phyloP scores from a whole-genome alignment of 2,797 vertebrate genomes.

The Silurus lanzhouensis region DNA sequence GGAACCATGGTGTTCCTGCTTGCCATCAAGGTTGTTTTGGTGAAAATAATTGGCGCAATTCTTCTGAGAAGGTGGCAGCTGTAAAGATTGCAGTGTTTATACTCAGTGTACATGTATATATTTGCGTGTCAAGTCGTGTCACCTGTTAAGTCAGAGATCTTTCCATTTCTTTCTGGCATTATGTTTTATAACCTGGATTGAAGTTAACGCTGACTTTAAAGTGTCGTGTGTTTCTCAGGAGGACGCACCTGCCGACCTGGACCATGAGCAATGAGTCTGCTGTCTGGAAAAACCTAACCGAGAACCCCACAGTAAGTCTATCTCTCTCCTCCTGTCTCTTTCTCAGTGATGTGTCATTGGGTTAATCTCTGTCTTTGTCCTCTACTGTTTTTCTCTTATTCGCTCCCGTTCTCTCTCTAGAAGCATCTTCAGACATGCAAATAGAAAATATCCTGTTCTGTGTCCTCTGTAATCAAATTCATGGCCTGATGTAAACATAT shows the following conservation, averaged over 20 bases:
- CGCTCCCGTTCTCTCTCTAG: slow-evolving; percentile 53
- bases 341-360: slow-evolving; percentile 11
- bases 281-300: slow-evolving; percentile 87
- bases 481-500: slow-evolving; percentile 70
- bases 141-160: background rate
- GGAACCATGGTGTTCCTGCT: slow-evolving; percentile 18
- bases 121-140: background rate
- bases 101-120: background rate
- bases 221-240: slow-evolving; percentile 67
- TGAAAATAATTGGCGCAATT: background rate
- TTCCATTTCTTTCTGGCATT: background rate
- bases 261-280: slow-evolving; percentile 91
- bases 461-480: slow-evolving; percentile 76
- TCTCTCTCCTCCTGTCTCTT: slow-evolving; percentile 41
- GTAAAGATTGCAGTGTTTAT: background rate
- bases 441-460: slow-evolving; percentile 80
- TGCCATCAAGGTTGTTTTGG: background rate
- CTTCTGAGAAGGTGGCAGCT: too few relatives aligned
- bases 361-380: slow-evolving; percentile 46
- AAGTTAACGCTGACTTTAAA: slow-evolving; percentile 13
- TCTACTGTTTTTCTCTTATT: slow-evolving; percentile 53
- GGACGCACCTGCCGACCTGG: slow-evolving; percentile 76
- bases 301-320: slow-evolving; percentile 85
- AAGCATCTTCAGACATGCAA: slow-evolving; percentile 67
- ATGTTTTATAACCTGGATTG: background rate